These are phyloP conservation scores for Anodontia alba DNA, from an alignment of 2,888 invertebrate genomes.

Conservation along the genomic window DNA sequence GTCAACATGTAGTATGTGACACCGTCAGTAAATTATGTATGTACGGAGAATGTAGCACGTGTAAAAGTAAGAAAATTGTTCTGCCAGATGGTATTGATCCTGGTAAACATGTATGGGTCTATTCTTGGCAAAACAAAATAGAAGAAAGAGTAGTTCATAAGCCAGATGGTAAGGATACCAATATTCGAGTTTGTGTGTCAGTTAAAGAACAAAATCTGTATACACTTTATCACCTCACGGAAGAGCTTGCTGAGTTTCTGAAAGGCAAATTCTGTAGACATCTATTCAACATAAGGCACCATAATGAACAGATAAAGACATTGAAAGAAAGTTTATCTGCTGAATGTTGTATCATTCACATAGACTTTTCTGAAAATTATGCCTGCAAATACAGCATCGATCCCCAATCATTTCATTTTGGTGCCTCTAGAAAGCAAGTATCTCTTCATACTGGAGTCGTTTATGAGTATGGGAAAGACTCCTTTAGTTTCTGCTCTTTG, in stretches of 20 bases:
- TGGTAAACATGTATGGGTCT: slow-evolving; percentile 19
- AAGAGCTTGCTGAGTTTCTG: slow-evolving; percentile 5
- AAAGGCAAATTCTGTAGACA: slow-evolving; percentile 26
- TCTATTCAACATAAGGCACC: slow-evolving; percentile 22
- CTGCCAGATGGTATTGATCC: background rate
- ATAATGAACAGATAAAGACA: slow-evolving; percentile 1
- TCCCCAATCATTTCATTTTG: slow-evolving; percentile 32
- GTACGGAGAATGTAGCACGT: slow-evolving; percentile 16
- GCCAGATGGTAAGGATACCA: background rate
- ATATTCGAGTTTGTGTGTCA: background rate
- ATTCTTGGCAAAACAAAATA: slow-evolving; percentile 23
- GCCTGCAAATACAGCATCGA: slow-evolving; percentile 24
- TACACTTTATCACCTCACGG: background rate
- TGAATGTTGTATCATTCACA: slow-evolving; percentile 31
- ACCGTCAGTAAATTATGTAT: slow-evolving; percentile 22
- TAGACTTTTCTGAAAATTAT: slow-evolving; percentile 38
- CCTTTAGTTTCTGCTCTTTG: slow-evolving; percentile 14
- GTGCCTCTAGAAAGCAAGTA: slow-evolving; percentile 20
- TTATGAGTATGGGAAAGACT: background rate
- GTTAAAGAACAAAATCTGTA: background rate
- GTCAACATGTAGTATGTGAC: slow-evolving; percentile 12
- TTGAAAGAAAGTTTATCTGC: background rate
- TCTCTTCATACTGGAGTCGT: slow-evolving; percentile 33
- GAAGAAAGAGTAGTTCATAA: slow-evolving; percentile 22
- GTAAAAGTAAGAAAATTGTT: slow-evolving; percentile 7